A percentile compares a stretch with the other conserved stretches of the same genome.
Evolutionary conservation across 2,113 vertebrate species (phyloP).

Genomic region (Microcebus jonahi): DNA sequence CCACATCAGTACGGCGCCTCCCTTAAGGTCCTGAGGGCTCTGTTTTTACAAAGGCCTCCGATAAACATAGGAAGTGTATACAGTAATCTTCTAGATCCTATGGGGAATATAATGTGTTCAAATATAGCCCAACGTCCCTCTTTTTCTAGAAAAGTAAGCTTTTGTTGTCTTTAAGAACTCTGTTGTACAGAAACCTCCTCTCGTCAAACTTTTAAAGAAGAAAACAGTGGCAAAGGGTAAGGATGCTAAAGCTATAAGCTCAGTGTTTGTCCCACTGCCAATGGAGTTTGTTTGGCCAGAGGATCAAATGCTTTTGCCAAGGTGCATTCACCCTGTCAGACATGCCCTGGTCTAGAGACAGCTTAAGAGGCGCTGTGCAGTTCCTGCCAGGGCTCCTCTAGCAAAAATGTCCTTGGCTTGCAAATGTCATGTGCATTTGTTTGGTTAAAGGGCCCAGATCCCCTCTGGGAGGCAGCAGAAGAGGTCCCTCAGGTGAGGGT

Average conservation of each 20-base stretch:
- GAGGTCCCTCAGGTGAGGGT: neutral
- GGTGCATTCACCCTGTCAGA: constrained; percentile 12
- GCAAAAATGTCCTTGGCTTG: constrained; percentile 28
- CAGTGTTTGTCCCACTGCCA: neutral
- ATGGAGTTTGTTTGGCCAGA: neutral
- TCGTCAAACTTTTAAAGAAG: constrained; percentile 1
- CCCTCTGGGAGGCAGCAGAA: neutral
- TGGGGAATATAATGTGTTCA: neutral
- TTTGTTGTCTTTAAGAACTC: constrained; percentile 14
- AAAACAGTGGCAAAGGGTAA: neutral
- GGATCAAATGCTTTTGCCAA: constrained; percentile 22
- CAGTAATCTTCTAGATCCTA: neutral
- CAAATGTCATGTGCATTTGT: neutral
- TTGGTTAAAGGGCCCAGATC: neutral
- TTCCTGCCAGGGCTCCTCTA: constrained; percentile 10
- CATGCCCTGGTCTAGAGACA: neutral
- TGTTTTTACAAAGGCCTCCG: neutral
- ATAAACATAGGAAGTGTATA: neutral
- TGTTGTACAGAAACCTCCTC: neutral
- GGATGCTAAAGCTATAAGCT: neutral
- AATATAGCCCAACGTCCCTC: neutral
- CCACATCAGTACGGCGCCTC: neutral
- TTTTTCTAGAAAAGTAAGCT: neutral
- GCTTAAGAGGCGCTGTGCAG: constrained; percentile 12
- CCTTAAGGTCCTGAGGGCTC: neutral